Percentiles rank a stretch among this genome's conserved stretches.
Conservation (phyloP, 2,113 vertebrate genomes). For the Albula goreensis region DNA sequence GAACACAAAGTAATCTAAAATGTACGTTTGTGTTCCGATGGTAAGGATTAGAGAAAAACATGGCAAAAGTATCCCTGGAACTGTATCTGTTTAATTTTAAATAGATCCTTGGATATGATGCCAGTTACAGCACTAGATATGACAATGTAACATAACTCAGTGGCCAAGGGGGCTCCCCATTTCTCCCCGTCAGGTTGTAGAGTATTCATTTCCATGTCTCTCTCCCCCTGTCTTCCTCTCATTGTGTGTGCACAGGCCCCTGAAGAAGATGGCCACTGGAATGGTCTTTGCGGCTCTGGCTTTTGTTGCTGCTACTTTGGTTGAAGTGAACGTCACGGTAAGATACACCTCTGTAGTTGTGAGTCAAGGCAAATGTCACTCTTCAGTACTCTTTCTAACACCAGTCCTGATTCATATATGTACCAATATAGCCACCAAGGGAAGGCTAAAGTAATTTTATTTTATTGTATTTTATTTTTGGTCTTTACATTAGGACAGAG, state of each 20-base stretch:
- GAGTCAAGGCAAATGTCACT: not conserved
- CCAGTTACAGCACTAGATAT: too few species aligned
- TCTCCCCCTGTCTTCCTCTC: conserved; percentile 26
- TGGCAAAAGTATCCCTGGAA: too few species aligned
- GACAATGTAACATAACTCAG: too few species aligned
- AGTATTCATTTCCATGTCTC: not conserved
- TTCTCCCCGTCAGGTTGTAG: not conserved
- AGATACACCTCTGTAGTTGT: conserved; percentile 41
- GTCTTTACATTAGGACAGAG: too few species aligned
- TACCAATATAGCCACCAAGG: not conserved
- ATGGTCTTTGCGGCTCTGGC: conserved; percentile 90
- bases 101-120: too few species aligned
- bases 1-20: too few species aligned
- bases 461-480: too few species aligned
- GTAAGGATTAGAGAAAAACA: too few species aligned
- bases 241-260: conserved; percentile 70
- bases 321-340: conserved; percentile 89
- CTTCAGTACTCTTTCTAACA: not conserved
- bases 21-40: too few species aligned
- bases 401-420: not conserved
- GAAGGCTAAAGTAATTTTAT: too few species aligned
- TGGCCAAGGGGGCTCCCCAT: too few species aligned
- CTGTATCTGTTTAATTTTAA: too few species aligned
- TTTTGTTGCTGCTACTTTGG: conserved; percentile 80
- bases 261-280: conserved; percentile 87